A percentile compares a stretch with the other conserved stretches of the same genome.
Conservation (phyloP, 2,113 vertebrate species). For the Actenoides lindsayi region DNA sequence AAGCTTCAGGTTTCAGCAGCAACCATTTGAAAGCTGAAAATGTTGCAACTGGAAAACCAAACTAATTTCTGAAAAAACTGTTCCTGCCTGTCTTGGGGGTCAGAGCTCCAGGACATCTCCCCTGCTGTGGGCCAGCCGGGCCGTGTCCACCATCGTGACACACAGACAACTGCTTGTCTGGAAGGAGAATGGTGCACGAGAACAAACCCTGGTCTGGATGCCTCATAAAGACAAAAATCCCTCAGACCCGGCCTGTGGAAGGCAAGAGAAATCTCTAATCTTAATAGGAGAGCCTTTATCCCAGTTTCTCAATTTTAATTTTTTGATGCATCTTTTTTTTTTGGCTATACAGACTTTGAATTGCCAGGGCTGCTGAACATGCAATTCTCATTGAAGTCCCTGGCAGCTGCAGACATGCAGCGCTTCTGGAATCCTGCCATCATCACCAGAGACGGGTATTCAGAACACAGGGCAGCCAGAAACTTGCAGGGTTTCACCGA, state of each 20-base stretch:
- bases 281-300: neutral
- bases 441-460: neutral
- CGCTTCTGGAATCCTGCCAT: neutral
- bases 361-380: neutral
- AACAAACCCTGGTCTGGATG: neutral
- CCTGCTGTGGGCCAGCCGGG: neutral
- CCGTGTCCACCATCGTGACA: accelerated
- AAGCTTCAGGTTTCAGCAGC: neutral
- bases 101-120: neutral
- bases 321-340: neutral
- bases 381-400: neutral
- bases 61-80: neutral
- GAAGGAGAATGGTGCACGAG: neutral
- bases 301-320: neutral
- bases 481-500: neutral
- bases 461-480: neutral
- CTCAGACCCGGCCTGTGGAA: neutral
- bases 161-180: neutral
- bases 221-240: neutral
- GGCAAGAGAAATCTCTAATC: neutral
- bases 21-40: neutral
- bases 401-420: neutral
- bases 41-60: neutral
- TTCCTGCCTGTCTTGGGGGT: neutral
- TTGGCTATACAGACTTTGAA: neutral